Base-by-base conservation (phyloP, 2,797 vertebrate genomes). In the Sparidentex hasta region DNA sequence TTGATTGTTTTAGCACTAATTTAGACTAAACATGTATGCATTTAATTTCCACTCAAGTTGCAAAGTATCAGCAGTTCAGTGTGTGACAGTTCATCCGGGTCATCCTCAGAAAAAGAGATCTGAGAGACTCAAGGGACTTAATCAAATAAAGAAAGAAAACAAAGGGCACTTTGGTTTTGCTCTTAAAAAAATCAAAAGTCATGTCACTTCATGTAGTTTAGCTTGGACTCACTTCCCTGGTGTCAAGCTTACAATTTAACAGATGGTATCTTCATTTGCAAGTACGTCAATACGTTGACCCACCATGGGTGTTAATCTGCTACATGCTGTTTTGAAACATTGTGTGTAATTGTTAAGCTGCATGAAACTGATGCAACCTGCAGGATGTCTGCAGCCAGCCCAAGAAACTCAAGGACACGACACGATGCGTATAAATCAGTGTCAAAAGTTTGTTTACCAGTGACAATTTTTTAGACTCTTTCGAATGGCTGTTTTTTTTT, bases 361-460 rank as follows among this genome's bases (percentile, higher is more conserved):
- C 44, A 55, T 33, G n/a, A 63, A 44, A 6, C 21, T 44, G 58
- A 50, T 25, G 68, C n/a, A 58, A 38, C n/a, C 68, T 52, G 57
- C 21, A 21, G 58, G 17, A 18, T 18, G 2, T 51, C 56, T 25
- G 17, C 38, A 8, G 29, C 7, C 17, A 1, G 1, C 2, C 25
- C 18, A 17, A 63, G 33, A 41, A 47, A 18, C 50, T 33, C 58
- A 21, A 52, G 20, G 3, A 21, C 20, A 33, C 0, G 9, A 61
- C 58, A 47, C 7, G 2, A 20, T 33, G 11, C 17, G 2, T 0
- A 21, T 57, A 38, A 54, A 20, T 56, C 7, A 3, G 3, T 17
- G 46, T 46, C 13, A 23, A 18, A 48, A 5, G n/a, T 38, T 51
- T 9, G 12, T 23, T 17, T 13, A 17, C 17, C 16, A 29, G 6